Evolutionary conservation across 2,113 vertebrate species (phyloP).

Genomic region (Pandion haliaetus): DNA sequence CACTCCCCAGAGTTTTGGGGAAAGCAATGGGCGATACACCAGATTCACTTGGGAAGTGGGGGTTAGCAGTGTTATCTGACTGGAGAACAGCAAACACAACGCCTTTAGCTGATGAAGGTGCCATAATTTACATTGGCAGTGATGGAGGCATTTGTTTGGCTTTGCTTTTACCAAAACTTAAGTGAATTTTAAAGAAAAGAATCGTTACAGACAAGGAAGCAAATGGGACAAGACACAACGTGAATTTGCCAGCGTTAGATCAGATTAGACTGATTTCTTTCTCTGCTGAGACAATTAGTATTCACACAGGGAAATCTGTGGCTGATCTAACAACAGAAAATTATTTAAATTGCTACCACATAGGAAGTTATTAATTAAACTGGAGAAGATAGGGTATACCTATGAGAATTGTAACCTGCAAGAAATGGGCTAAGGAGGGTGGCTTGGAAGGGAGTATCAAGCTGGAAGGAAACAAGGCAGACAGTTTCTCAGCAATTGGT

Average conservation of each 20-base stretch:
- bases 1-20: not conserved
- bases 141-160: not conserved
- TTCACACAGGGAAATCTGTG: not conserved
- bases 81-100: not conserved
- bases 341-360: not conserved
- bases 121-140: not conserved
- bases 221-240: not conserved
- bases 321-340: not conserved
- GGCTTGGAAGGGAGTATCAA: not conserved
- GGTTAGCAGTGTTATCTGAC: not conserved
- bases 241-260: not conserved
- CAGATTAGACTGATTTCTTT: not conserved
- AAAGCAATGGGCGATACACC: not conserved
- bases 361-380: not conserved
- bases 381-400: not conserved
- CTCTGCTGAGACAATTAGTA: not conserved
- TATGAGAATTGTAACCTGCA: not conserved
- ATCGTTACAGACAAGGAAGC: not conserved
- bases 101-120: not conserved
- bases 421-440: not conserved
- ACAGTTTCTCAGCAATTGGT: not conserved
- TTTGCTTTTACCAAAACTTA: not conserved
- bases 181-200: not conserved
- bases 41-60: not conserved
- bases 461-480: not conserved